Evolutionary conservation across 2,888 invertebrate genomes (phyloP).

Genomic region (Sipunculus nudus): DNA sequence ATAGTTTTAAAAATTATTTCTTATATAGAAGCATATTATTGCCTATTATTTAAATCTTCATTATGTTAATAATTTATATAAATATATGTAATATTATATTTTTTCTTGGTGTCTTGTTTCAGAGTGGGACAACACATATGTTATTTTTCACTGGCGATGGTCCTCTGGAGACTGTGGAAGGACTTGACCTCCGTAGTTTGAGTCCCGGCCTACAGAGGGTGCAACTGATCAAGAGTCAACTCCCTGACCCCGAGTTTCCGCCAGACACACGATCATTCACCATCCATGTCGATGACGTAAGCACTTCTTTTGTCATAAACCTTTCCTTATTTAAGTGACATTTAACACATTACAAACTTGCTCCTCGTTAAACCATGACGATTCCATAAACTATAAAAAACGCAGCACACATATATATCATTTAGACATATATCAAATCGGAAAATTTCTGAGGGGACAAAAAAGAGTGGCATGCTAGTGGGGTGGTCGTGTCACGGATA

Average conservation of each 20-base stretch:
- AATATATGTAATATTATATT: conserved; percentile 1
- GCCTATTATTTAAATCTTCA: neutral
- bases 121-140: conserved; percentile 67
- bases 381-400: too few species aligned
- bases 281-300: conserved; percentile 57
- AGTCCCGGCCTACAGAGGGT: conserved; percentile 51
- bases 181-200: conserved; percentile 39
- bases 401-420: too few species aligned
- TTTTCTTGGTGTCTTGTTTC: conserved; percentile 6
- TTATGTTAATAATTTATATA: neutral
- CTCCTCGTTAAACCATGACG: too few species aligned
- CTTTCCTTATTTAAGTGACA: neutral
- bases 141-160: conserved; percentile 48
- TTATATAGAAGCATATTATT: neutral
- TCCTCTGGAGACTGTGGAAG: conserved; percentile 23
- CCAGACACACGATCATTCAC: conserved; percentile 54
- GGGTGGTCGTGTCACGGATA: too few species aligned
- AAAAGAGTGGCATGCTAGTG: too few species aligned
- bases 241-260: conserved; percentile 47
- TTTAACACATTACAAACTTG: neutral
- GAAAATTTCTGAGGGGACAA: too few species aligned
- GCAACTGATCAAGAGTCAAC: conserved; percentile 60
- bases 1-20: neutral
- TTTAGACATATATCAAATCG: too few species aligned
- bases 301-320: conserved; percentile 6